A percentile compares a stretch with the other conserved stretches of the same genome.
Conservation (phyloP, 2,797 vertebrate species). For the Chiroxiphia lanceolata region DNA sequence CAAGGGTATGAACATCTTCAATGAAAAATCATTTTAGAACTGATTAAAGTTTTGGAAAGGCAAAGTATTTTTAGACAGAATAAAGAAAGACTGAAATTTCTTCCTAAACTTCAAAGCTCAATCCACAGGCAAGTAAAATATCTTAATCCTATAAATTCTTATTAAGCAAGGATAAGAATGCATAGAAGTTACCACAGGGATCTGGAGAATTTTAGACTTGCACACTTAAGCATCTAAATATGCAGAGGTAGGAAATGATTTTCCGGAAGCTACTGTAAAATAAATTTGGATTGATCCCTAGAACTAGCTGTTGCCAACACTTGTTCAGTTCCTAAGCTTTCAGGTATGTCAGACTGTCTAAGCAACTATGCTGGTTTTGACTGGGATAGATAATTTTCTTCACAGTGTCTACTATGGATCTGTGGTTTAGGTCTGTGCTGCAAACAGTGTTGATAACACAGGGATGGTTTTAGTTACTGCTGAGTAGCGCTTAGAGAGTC, state of each 20-base stretch:
- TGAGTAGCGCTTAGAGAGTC: neutral
- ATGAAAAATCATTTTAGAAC: neutral
- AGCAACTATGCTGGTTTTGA: neutral
- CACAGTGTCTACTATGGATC: rapidly evolving
- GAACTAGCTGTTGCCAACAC: neutral
- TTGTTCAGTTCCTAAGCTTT: neutral
- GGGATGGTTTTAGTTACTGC: neutral
- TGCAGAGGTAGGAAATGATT: neutral
- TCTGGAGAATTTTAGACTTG: neutral
- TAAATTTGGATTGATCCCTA: neutral
- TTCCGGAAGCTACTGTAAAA: neutral
- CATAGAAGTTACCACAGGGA: neutral
- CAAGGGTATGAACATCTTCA: neutral
- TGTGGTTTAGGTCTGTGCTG: neutral
- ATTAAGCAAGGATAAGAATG: neutral
- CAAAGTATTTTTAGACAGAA: neutral
- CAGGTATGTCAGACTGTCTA: neutral
- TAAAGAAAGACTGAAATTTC: neutral
- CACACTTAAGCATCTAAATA: neutral
- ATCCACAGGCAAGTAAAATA: neutral
- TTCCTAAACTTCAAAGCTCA: neutral
- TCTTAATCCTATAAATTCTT: neutral
- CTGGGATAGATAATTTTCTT: neutral
- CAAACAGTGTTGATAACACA: neutral
- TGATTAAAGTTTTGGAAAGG: neutral